These are phyloP conservation scores for Phoxinus dragarum DNA, from an alignment of 2,797 vertebrate species.

Conservation along the genomic window DNA sequence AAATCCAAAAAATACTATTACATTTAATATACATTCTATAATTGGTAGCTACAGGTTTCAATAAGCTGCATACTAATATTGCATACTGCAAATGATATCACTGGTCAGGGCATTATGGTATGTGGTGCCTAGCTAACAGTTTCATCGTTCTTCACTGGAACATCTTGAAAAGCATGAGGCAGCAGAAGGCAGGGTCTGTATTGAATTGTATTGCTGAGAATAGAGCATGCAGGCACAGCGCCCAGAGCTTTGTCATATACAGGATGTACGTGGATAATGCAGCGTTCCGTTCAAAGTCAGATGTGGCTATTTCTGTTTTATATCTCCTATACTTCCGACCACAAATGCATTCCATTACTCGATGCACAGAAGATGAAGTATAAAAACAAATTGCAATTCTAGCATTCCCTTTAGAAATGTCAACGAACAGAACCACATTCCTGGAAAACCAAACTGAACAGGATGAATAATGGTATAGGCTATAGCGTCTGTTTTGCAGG, in stretches of 20 bases:
- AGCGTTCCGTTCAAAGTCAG: slow-evolving; percentile 10
- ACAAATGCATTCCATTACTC: background rate
- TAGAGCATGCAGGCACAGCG: slow-evolving; percentile 21
- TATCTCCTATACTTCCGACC: slow-evolving; percentile 10
- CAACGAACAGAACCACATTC: background rate
- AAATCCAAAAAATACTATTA: background rate
- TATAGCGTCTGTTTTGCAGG: background rate
- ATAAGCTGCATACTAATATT: background rate
- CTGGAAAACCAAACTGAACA: background rate
- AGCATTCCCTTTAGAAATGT: background rate
- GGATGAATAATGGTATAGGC: background rate
- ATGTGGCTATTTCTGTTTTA: slow-evolving; percentile 18
- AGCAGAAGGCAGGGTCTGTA: slow-evolving; percentile 37
- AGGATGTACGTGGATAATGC: slow-evolving; percentile 26
- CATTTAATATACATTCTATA: background rate
- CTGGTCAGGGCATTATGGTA: background rate
- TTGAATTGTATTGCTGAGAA: slow-evolving; percentile 50
- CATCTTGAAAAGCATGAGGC: slow-evolving; percentile 51
- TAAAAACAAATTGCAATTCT: slow-evolving; percentile 5
- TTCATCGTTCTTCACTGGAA: slow-evolving; percentile 45
- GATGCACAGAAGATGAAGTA: background rate
- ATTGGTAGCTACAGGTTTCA: background rate
- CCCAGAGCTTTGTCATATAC: slow-evolving; percentile 28
- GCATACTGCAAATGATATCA: background rate
- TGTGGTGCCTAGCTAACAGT: slow-evolving; percentile 22